Evolutionary conservation across 1,140 invertebrate species (phyloP).

Genomic region (Heliconius nattereri): DNA sequence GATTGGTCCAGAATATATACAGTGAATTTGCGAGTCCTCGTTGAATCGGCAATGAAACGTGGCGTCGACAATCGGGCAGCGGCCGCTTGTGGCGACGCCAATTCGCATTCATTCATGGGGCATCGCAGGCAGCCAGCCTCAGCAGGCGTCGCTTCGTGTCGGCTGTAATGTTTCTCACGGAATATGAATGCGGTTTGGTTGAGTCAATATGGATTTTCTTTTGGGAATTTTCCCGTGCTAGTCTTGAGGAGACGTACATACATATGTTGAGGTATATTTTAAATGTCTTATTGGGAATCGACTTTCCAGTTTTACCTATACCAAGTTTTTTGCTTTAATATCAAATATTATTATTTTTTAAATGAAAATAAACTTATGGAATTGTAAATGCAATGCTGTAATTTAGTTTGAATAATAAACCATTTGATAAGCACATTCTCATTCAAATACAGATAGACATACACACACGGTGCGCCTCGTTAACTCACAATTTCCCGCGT

Average conservation of each 20-base stretch:
- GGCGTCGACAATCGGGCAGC: conserved; percentile 68
- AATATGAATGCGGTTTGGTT: conserved; percentile 58
- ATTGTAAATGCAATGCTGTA: too few species aligned
- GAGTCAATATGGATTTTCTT: conserved; percentile 15
- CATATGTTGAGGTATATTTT: too few species aligned
- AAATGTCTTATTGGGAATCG: not conserved
- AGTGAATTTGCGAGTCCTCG: conserved; percentile 63
- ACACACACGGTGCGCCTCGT: not conserved
- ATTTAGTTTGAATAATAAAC: too few species aligned
- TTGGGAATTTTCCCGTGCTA: not conserved
- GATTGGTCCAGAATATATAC: conserved; percentile 59
- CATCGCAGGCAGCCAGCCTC: conserved; percentile 43
- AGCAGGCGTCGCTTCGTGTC: conserved; percentile 32
- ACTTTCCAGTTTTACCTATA: not conserved
- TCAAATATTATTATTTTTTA: too few species aligned
- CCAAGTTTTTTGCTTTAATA: not conserved
- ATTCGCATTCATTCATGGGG: conserved; percentile 74
- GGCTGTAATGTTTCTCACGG: conserved; percentile 59
- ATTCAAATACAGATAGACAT: too few species aligned
- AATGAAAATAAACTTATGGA: too few species aligned
- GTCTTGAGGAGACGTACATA: not conserved
- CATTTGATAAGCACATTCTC: too few species aligned
- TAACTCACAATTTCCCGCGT: conserved; percentile 53
- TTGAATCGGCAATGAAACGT: conserved; percentile 75
- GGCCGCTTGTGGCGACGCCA: conserved; percentile 73